phyloP scores from a whole-genome alignment of 1,140 invertebrate species.

The Hyles euphorbiae region DNA sequence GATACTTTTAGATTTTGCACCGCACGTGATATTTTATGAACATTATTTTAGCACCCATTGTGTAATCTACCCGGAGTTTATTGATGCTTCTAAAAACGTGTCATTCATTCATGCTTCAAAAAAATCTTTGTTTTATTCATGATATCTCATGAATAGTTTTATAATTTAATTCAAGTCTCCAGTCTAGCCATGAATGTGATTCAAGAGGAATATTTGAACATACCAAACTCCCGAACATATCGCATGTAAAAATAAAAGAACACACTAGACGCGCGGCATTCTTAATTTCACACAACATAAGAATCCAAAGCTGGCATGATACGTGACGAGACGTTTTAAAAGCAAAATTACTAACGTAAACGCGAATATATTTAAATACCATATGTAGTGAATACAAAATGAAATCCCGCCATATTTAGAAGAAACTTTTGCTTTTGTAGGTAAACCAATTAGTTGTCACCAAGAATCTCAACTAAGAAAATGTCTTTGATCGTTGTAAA shows the following conservation, averaged over 20 bases:
- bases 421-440: constrained; percentile 24
- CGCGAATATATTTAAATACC: constrained; percentile 19
- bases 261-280: neutral
- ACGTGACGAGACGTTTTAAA: constrained; percentile 54
- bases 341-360: constrained; percentile 43
- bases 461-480: constrained; percentile 15
- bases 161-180: no score
- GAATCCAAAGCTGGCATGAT: constrained; percentile 1
- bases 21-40: no score
- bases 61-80: no score
- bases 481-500: constrained; percentile 56
- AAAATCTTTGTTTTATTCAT: no score
- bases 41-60: no score
- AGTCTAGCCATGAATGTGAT: constrained; percentile 5
- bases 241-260: constrained; percentile 10
- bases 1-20: no score
- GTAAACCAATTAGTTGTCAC: constrained; percentile 65
- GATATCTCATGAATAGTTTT: no score
- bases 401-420: constrained; percentile 25
- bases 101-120: no score
- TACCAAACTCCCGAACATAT: no score
- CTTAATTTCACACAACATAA: constrained; percentile 7
- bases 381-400: constrained; percentile 3
- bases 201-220: no score
- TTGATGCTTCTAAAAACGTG: no score